Percentiles rank a stretch among this genome's conserved stretches.
Conservation (phyloP, 92 coral and sea anemone species). For the Phenganax marumi region DNA sequence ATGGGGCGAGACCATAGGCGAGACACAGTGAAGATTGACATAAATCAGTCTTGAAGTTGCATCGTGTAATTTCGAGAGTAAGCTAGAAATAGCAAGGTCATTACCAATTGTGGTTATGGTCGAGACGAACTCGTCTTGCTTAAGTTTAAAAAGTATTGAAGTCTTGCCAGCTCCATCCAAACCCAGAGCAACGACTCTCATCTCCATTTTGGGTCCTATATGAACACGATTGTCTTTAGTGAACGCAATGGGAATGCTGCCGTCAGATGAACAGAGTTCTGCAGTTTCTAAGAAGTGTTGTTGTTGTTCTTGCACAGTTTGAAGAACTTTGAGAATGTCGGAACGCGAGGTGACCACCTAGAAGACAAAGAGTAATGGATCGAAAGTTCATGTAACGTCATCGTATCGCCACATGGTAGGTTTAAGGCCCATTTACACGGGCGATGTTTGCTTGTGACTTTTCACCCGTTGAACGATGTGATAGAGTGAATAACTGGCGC, state of each 20-base stretch:
- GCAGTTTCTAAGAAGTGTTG: conserved; percentile 92
- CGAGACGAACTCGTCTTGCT: conserved; percentile 94
- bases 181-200: conserved; percentile 96
- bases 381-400: too few species aligned
- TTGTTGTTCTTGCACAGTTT: conserved; percentile 96
- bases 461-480: too few species aligned
- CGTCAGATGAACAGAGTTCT: conserved; percentile 80
- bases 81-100: not conserved
- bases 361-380: not conserved
- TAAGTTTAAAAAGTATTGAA: conserved; percentile 91
- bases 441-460: too few species aligned
- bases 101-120: conserved; percentile 96
- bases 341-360: conserved; percentile 92
- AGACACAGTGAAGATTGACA: too few species aligned
- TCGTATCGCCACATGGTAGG: too few species aligned
- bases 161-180: conserved; percentile 99
- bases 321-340: conserved; percentile 81
- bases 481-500: too few species aligned
- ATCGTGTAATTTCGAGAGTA: not conserved
- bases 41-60: too few species aligned
- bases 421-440: too few species aligned
- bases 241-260: conserved; percentile 95
- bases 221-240: conserved; percentile 97
- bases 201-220: conserved; percentile 99
- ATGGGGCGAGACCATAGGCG: too few species aligned